Conservation (phyloP, 2,113 vertebrate genomes). For the Psammodynastes pulverulentus region DNA sequence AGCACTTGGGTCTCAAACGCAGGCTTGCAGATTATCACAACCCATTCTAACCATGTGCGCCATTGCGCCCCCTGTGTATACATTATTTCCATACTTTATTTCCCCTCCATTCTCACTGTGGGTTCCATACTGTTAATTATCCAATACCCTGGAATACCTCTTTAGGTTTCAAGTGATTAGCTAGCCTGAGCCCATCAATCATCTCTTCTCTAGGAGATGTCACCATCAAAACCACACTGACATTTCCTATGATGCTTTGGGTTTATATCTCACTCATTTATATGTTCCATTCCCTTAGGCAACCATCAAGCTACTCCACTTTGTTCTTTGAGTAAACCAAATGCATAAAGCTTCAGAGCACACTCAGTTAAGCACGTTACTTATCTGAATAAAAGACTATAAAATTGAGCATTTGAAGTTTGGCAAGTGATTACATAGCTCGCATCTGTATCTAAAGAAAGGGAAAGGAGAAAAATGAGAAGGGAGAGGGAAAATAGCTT, state of each 20-base stretch:
- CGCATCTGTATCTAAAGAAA: background rate
- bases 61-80: no score
- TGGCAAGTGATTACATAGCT: background rate
- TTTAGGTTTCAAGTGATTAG: background rate
- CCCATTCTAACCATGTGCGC: no score
- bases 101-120: background rate
- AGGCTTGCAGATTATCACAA: no score
- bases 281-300: background rate
- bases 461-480: background rate
- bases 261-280: background rate
- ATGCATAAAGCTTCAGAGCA: background rate
- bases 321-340: background rate
- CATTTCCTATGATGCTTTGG: background rate
- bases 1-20: no score
- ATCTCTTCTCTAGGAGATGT: background rate
- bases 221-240: background rate
- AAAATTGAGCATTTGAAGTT: background rate
- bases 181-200: background rate
- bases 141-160: background rate
- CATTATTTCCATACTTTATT: background rate
- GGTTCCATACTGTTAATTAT: background rate
- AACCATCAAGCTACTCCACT: background rate
- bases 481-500: background rate
- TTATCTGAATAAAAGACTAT: background rate
- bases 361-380: background rate